Evolutionary conservation across 2,797 vertebrate species (phyloP).

Genomic region (Lagorchestes hirsutus): DNA sequence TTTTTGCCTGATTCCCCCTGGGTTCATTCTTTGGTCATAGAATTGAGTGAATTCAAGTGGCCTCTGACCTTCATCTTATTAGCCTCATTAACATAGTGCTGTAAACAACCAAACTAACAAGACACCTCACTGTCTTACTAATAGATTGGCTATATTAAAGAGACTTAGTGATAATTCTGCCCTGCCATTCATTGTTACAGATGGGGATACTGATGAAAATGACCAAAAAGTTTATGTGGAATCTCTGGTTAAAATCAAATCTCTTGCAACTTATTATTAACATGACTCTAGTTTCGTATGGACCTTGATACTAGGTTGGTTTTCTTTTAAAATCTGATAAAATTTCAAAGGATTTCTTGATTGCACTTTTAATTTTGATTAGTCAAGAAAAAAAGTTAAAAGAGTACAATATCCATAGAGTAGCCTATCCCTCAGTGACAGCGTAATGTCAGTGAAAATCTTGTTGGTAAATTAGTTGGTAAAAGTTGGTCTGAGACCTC

Average conservation of each 20-base stretch:
- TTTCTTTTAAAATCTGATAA: not conserved
- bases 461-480: not conserved
- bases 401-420: not conserved
- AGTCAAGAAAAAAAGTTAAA: not conserved
- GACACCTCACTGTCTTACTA: constrained; percentile 1
- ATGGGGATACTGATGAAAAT: not conserved
- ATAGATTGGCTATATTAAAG: not conserved
- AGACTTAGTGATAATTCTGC: not conserved
- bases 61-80: not conserved
- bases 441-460: not conserved
- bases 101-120: not conserved
- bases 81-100: constrained; percentile 13
- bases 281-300: not conserved
- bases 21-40: not conserved
- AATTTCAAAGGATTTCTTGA: not conserved
- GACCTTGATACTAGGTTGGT: not conserved
- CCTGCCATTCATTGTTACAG: not conserved
- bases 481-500: not conserved
- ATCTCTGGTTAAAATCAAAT: not conserved
- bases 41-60: constrained; percentile 2
- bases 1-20: not conserved
- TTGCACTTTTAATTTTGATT: not conserved
- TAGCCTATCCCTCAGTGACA: not conserved
- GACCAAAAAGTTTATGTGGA: not conserved
- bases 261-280: not conserved